phyloP scores from a whole-genome alignment of 2,113 vertebrate species.

The Lontra canadensis region DNA sequence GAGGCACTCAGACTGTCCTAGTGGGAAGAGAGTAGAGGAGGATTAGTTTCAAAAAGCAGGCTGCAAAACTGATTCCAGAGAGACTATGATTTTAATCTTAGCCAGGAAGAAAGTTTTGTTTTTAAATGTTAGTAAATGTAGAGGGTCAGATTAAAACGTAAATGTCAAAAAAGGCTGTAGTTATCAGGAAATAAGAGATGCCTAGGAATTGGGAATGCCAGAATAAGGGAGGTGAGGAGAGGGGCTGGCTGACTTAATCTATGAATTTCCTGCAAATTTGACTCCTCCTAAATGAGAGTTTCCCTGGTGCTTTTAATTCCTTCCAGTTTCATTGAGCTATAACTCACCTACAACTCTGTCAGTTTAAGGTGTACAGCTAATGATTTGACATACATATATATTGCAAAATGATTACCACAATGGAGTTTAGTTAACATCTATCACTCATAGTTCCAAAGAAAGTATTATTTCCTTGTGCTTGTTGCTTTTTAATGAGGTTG shows the following conservation, averaged over 20 bases:
- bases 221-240: background rate
- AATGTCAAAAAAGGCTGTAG: background rate
- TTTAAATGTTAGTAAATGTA: slow-evolving; percentile 46
- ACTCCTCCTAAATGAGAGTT: background rate
- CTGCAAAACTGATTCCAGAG: background rate
- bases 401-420: background rate
- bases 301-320: background rate
- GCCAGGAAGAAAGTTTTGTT: slow-evolving; percentile 13
- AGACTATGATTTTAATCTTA: background rate
- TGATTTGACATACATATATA: background rate
- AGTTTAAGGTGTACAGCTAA: background rate
- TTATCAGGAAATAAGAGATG: background rate
- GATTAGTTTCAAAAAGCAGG: background rate
- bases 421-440: background rate
- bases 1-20: background rate
- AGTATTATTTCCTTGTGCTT: background rate
- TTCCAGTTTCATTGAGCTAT: background rate
- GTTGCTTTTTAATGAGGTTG: background rate
- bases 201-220: background rate
- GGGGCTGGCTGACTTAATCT: background rate
- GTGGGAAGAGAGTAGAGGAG: background rate
- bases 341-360: background rate
- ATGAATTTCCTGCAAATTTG: background rate
- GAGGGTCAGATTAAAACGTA: slow-evolving; percentile 42
- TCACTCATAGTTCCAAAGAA: background rate